Evolutionary conservation across 2,888 invertebrate species (phyloP).

Genomic region (Polymixis lichenea): DNA sequence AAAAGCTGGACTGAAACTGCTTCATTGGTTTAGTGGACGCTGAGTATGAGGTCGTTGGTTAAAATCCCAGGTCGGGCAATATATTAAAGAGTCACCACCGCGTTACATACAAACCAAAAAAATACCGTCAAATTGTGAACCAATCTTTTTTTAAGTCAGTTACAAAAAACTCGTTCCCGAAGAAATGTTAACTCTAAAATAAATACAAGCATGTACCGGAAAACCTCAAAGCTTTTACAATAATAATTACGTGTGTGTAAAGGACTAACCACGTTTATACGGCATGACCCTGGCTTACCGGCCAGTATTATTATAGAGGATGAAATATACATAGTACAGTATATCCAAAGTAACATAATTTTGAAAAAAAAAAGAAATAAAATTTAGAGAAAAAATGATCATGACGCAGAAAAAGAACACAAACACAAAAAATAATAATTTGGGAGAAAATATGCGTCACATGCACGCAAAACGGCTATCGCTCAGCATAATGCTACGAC

Average conservation of each 20-base stretch:
- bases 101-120: too few relatives aligned
- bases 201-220: constrained; percentile 8
- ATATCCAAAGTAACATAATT: not conserved
- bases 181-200: not conserved
- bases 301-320: not conserved
- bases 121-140: too few relatives aligned
- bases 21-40: not conserved
- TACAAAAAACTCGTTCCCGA: not conserved
- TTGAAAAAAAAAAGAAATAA: too few relatives aligned
- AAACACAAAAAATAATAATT: too few relatives aligned
- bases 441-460: too few relatives aligned
- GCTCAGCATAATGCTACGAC: too few relatives aligned
- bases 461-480: too few relatives aligned
- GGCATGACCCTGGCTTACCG: not conserved
- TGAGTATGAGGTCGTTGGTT: not conserved
- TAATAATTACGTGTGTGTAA: constrained; percentile 2
- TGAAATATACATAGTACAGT: not conserved
- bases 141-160: too few relatives aligned
- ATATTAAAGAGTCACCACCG: not conserved
- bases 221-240: constrained; percentile 15
- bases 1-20: too few relatives aligned
- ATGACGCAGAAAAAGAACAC: too few relatives aligned
- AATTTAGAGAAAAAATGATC: too few relatives aligned
- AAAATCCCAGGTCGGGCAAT: not conserved
- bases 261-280: not conserved